Evolutionary conservation across 2,113 vertebrate species (phyloP), one percentile per base, ranked within the genome.

Genomic region (Tyto alba): DNA sequence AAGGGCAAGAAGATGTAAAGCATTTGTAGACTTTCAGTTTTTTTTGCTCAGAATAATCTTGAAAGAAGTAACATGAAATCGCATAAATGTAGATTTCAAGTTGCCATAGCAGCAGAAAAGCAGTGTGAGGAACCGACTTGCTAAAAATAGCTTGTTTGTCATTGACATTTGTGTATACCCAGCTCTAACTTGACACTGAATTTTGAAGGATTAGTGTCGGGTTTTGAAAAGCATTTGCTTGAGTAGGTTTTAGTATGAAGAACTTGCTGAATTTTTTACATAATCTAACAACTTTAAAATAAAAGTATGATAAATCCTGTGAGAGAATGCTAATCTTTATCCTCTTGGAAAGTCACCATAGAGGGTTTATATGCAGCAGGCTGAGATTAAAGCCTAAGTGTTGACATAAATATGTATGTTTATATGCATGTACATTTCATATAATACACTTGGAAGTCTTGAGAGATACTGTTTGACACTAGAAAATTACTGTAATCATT

Each of bases 71-170:
- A 85, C 66, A 41, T 93, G 77, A 94, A 97, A 95, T 93, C 3
- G 1, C 77, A 63, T 95, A 95, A 95, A 97, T 95, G 88, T 92
- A 93, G 95, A 88, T 94, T 96, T 91, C 86, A 83, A 72, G 97
- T 97, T 97, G 78, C 95, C 95, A 95, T 97, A 94, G 96, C 88
- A 97, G 94, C 96, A 89, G 78, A 67, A 92, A 93, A 94, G 76
- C 41, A 62, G 74, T 60, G 43, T 85, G 85, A 96, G 82, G 88
- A 89, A 41, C 62, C 76, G 77, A 71, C 71, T 92, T 95, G 77
- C 96, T 96, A 97, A 96, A 96, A 97, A 97, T 96, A 97, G 80
- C 75, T 75, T 92, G 91, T 91, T 95, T 96, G 55, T 83, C 88
- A 80, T 79, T 95, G 96, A 83, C 63, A 66, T 96, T 93, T 95